Conservation (phyloP, 2,888 invertebrate genomes). For the Synergus itoensis region DNA sequence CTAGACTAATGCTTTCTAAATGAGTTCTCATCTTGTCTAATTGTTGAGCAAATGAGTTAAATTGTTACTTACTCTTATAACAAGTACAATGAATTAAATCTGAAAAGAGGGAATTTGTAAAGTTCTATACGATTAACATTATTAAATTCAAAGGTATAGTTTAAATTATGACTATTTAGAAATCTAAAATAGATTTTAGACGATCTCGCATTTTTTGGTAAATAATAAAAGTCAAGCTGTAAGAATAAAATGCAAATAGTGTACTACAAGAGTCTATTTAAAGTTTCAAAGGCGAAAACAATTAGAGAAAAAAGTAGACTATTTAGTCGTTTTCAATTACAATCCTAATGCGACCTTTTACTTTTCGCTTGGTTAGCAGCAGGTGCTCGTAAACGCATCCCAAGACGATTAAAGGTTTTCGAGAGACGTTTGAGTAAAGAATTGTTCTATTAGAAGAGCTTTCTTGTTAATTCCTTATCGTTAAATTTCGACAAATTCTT, state of each 20-base stretch:
- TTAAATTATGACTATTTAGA: not conserved
- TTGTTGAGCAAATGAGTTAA: slow-evolving; percentile 29
- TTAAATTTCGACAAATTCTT: slow-evolving; percentile 1
- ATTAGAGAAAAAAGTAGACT: not conserved
- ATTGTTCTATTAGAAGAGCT: slow-evolving; percentile 14
- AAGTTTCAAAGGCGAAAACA: not conserved
- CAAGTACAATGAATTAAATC: not conserved
- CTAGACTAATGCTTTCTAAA: slow-evolving; percentile 31
- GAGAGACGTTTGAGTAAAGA: not conserved
- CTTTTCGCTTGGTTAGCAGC: slow-evolving; percentile 22
- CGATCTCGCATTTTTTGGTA: not conserved
- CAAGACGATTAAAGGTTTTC: slow-evolving; percentile 22
- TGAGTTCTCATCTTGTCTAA: slow-evolving; percentile 29
- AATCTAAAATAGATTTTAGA: not conserved
- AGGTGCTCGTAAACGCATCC: slow-evolving; percentile 28
- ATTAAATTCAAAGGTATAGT: not conserved
- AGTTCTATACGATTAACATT: not conserved
- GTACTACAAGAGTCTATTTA: not conserved
- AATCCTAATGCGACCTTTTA: slow-evolving; percentile 29
- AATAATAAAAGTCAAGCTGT: not conserved
- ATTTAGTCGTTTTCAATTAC: slow-evolving; percentile 24
- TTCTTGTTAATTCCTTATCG: slow-evolving; percentile 22
- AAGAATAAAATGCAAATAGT: not conserved
- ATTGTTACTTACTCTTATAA: slow-evolving; percentile 22
- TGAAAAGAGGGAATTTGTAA: not conserved